These are phyloP conservation scores for Chionoecetes opilio DNA, from an alignment of 1,140 invertebrate genomes.

Conservation along the genomic window DNA sequence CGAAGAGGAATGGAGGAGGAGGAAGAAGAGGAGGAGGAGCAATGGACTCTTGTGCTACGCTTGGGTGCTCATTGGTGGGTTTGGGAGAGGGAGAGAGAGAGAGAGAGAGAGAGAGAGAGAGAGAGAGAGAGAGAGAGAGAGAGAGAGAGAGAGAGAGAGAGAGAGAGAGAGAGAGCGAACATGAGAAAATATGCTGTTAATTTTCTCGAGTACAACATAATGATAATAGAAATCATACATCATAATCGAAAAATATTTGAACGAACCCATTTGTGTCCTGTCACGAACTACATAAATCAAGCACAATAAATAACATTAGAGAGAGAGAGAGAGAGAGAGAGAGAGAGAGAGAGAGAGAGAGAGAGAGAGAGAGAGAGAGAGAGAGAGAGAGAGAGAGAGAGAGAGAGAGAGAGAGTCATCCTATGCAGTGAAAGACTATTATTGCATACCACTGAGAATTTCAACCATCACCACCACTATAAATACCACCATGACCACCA, in stretches of 20 bases:
- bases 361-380: constrained; percentile 46
- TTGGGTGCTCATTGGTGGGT: background rate
- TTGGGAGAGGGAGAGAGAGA: background rate
- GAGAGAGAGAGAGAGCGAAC: background rate
- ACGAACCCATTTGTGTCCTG: no score
- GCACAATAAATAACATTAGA: no score
- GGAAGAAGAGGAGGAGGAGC: constrained; percentile 36
- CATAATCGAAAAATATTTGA: no score
- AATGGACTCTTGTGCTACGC: constrained; percentile 14
- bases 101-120: constrained; percentile 27
- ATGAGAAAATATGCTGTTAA: no score
- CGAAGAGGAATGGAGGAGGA: background rate
- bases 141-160: constrained; percentile 38
- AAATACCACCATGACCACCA: background rate
- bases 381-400: constrained; percentile 1
- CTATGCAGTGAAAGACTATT: no score
- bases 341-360: constrained; percentile 48
- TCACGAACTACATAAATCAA: no score
- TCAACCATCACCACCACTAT: background rate
- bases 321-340: constrained; percentile 33
- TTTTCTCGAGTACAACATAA: no score
- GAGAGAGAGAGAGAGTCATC: constrained; percentile 42
- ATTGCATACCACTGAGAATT: no score
- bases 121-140: constrained; percentile 27
- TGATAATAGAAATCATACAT: no score